These are phyloP conservation scores for Gonatopus flavifemur DNA, from an alignment of 1,140 invertebrate genomes.

Conservation along the genomic window DNA sequence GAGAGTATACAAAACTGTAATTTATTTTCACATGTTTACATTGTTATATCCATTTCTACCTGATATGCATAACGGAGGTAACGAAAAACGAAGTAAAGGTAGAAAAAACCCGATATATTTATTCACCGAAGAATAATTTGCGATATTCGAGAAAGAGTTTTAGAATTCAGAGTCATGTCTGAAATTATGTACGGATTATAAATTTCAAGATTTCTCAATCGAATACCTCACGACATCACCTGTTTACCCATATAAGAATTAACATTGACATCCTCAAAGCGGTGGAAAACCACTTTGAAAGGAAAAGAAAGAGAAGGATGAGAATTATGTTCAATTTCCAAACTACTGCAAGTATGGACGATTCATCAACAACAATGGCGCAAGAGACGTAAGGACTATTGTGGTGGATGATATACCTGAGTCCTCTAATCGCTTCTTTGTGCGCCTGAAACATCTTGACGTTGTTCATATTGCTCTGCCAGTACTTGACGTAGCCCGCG, in stretches of 20 bases:
- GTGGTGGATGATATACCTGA: slow-evolving; percentile 77
- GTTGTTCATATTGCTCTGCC: slow-evolving; percentile 99
- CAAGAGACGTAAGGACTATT: slow-evolving; percentile 55
- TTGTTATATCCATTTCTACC: no score
- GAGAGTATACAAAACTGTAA: not conserved
- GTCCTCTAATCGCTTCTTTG: slow-evolving; percentile 97
- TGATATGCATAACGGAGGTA: no score
- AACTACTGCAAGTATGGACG: slow-evolving; percentile 35
- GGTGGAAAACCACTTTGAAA: slow-evolving; percentile 30
- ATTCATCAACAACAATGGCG: slow-evolving; percentile 39
- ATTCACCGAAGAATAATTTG: no score
- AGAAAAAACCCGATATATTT: no score
- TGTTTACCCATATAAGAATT: slow-evolving; percentile 46
- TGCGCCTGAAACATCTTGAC: slow-evolving; percentile 99
- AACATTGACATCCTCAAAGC: slow-evolving; percentile 21
- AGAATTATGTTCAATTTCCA: slow-evolving; percentile 28
- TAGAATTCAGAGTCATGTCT: no score
- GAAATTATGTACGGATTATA: no score
- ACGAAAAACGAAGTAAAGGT: no score
- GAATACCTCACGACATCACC: slow-evolving; percentile 30
- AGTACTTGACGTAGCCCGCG: slow-evolving; percentile 98
- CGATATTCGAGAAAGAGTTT: no score
- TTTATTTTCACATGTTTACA: no score
- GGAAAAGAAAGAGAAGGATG: slow-evolving; percentile 32
- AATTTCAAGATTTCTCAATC: no score